Evolutionary conservation across 2,113 vertebrate genomes (phyloP).

Genomic region (Accipiter cooperii): DNA sequence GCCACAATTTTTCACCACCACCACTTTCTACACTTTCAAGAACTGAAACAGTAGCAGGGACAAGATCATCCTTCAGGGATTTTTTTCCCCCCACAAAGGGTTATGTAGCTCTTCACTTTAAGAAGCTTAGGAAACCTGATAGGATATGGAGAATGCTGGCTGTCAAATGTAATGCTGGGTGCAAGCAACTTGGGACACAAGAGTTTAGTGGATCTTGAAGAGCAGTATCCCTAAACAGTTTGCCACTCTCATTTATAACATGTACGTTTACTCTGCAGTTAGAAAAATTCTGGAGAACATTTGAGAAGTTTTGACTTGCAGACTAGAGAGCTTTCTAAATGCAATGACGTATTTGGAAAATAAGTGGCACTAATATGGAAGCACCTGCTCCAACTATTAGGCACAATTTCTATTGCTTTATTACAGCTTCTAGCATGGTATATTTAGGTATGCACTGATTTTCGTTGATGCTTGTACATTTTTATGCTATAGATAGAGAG

Average conservation of each 20-base stretch:
- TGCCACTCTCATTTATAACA: neutral
- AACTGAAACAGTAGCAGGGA: neutral
- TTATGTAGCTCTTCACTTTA: neutral
- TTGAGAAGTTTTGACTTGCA: neutral
- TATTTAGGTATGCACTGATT: neutral
- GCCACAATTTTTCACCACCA: neutral
- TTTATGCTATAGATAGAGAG: neutral
- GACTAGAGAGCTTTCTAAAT: neutral
- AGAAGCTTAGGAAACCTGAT: neutral
- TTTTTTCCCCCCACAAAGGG: neutral
- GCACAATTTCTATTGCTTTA: neutral
- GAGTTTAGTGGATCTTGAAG: neutral
- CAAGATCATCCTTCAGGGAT: neutral
- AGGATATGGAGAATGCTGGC: neutral
- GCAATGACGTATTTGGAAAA: neutral
- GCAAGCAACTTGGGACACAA: rapidly evolving
- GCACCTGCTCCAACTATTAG: neutral
- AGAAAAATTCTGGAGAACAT: neutral
- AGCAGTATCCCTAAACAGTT: neutral
- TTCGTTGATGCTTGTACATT: neutral
- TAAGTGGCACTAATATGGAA: neutral
- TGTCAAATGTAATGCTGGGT: neutral
- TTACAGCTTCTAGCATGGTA: neutral
- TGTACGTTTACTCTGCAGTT: neutral
- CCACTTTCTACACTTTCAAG: neutral